These are phyloP conservation scores for Thalassarche chlororhynchos DNA, from an alignment of 2,113 vertebrate genomes.

Conservation along the genomic window DNA sequence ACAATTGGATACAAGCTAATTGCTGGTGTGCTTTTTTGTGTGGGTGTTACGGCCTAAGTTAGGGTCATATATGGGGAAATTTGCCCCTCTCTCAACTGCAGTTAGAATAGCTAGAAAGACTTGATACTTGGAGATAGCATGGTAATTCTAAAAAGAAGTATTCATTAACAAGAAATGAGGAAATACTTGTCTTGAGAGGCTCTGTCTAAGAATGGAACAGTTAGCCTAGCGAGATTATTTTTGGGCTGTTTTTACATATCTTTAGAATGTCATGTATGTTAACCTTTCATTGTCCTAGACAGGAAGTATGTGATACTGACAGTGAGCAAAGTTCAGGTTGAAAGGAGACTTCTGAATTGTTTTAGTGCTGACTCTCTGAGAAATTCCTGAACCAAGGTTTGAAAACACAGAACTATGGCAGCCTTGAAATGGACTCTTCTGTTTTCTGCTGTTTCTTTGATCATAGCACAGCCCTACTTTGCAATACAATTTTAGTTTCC, in stretches of 20 bases:
- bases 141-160: neutral
- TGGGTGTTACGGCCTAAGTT: neutral
- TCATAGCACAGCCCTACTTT: neutral
- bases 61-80: neutral
- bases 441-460: neutral
- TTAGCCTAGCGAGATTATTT: neutral
- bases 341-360: neutral
- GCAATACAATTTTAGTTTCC: neutral
- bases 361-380: conserved; percentile 20
- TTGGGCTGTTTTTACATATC: neutral
- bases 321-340: conserved; percentile 29
- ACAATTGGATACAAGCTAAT: neutral
- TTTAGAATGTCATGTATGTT: neutral
- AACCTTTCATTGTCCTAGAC: conserved; percentile 14
- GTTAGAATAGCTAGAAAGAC: neutral
- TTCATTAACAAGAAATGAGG: neutral
- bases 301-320: neutral
- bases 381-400: neutral
- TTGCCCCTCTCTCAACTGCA: neutral
- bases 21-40: neutral
- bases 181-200: neutral
- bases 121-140: neutral
- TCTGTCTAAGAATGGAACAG: neutral
- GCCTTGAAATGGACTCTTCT: neutral
- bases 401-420: neutral